Percentiles rank a stretch among this genome's conserved stretches.
phyloP scores from a whole-genome alignment of 2,888 invertebrate species.

The Drosophila neotestacea region DNA sequence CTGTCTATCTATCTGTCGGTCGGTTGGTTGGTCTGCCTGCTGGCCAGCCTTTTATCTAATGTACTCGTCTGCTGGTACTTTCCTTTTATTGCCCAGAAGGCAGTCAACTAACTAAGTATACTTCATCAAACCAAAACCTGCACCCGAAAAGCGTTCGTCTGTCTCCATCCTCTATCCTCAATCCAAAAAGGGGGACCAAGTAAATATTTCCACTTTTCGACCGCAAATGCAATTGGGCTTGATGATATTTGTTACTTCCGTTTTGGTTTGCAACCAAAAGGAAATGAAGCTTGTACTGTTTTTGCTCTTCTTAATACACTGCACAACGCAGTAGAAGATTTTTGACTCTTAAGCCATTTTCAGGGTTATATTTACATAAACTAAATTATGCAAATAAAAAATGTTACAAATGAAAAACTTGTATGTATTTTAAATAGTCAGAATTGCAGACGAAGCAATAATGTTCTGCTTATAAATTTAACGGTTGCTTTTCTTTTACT shows the following conservation, averaged over 20 bases:
- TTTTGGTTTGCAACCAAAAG: conserved; percentile 64
- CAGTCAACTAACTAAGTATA: conserved; percentile 57
- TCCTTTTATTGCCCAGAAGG: conserved; percentile 30
- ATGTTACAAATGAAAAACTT: too few species aligned
- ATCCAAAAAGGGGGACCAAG: conserved; percentile 41
- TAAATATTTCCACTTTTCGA: conserved; percentile 81
- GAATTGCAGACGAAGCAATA: too few species aligned
- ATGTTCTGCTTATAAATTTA: too few species aligned
- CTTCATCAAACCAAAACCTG: conserved; percentile 51
- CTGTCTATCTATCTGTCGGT: conserved; percentile 22
- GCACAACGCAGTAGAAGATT: conserved; percentile 8
- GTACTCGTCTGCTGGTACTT: conserved; percentile 49
- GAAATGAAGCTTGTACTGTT: conserved; percentile 68
- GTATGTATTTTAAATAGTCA: too few species aligned
- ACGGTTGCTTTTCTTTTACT: too few species aligned
- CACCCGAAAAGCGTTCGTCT: conserved; percentile 27
- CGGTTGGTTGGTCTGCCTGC: conserved; percentile 4
- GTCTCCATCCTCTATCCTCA: conserved; percentile 1
- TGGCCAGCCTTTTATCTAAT: conserved; percentile 54
- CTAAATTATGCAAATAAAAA: too few species aligned
- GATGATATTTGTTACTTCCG: conserved; percentile 81
- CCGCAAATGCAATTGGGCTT: conserved; percentile 82
- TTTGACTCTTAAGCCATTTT: conserved; percentile 14
- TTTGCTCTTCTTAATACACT: conserved; percentile 37
- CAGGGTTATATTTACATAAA: too few species aligned